phyloP scores from a whole-genome alignment of 2,888 invertebrate species.

The Pollenia angustigena region DNA sequence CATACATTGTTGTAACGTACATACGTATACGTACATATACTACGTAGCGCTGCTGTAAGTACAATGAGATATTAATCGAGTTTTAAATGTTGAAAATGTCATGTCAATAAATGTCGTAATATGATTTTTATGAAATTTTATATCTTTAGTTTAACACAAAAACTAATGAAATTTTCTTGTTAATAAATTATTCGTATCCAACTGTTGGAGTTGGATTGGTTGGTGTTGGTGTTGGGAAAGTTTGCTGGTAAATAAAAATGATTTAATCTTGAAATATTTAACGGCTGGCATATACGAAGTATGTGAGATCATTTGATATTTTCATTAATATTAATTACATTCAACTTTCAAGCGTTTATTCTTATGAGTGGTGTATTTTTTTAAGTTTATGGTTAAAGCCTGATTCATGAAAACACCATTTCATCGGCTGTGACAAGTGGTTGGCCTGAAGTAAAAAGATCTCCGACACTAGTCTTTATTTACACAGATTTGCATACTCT shows the following conservation, averaged over 20 bases:
- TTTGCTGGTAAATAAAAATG: constrained; percentile 19
- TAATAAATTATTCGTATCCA: constrained; percentile 48
- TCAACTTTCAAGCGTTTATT: no score
- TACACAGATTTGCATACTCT: no score
- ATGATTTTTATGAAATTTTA: constrained; percentile 79
- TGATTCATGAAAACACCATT: no score
- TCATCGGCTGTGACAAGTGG: no score
- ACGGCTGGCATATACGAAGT: constrained; percentile 7
- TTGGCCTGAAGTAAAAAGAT: no score
- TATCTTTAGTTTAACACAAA: constrained; percentile 37
- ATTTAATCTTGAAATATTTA: constrained; percentile 47
- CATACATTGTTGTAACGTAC: background rate
- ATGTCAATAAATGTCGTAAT: constrained; percentile 81
- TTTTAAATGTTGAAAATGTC: constrained; percentile 79
- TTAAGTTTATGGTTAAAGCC: no score
- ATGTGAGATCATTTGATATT: constrained; percentile 42
- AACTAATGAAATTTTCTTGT: constrained; percentile 45
- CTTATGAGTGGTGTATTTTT: no score
- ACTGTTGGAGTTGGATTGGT: no score
- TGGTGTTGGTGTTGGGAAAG: constrained; percentile 29
- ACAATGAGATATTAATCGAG: constrained; percentile 80
- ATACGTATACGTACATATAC: background rate
- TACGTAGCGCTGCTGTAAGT: constrained; percentile 3
- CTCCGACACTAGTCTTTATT: no score
- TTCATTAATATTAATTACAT: background rate